Percentiles rank a stretch among this genome's conserved stretches.
These are phyloP conservation scores for Trichonephila inaurata DNA, from an alignment of 1,140 invertebrate species.

Conservation along the genomic window DNA sequence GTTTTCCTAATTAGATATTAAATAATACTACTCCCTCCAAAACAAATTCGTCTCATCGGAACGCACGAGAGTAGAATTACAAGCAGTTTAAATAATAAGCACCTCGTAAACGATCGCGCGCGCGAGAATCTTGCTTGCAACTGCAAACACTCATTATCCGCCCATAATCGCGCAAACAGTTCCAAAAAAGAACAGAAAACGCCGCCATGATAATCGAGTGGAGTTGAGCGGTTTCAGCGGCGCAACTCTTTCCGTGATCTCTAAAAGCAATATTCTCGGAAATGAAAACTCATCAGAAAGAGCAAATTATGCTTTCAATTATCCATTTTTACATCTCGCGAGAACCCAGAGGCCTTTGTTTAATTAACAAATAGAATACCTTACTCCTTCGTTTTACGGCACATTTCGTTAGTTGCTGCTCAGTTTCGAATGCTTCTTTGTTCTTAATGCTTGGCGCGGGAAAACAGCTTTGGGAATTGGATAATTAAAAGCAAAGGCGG, in stretches of 20 bases:
- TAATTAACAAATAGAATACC: slow-evolving; percentile 74
- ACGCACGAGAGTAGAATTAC: slow-evolving; percentile 66
- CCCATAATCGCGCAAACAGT: slow-evolving; percentile 49
- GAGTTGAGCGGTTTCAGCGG: slow-evolving; percentile 53
- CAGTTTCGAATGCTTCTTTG: slow-evolving; percentile 65
- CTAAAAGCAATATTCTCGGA: slow-evolving; percentile 68
- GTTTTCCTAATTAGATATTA: slow-evolving; percentile 72
- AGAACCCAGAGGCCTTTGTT: slow-evolving; percentile 66
- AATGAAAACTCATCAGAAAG: slow-evolving; percentile 76
- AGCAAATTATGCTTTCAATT: slow-evolving; percentile 76
- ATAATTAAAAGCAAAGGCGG: slow-evolving; percentile 71
- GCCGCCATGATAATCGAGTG: slow-evolving; percentile 55
- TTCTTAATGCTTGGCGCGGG: slow-evolving; percentile 75
- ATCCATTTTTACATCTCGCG: slow-evolving; percentile 74
- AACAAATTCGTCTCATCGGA: slow-evolving; percentile 62
- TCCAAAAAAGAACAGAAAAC: slow-evolving; percentile 28
- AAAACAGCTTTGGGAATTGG: slow-evolving; percentile 73
- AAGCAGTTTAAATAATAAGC: slow-evolving; percentile 76
- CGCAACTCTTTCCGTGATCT: slow-evolving; percentile 40
- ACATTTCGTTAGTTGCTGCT: slow-evolving; percentile 56
- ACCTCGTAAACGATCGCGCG: slow-evolving; percentile 64
- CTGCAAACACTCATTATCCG: slow-evolving; percentile 66
- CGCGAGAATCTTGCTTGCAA: slow-evolving; percentile 15
- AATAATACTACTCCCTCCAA: slow-evolving; percentile 30
- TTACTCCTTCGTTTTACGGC: slow-evolving; percentile 62